Evolutionary conservation across 2,888 invertebrate species (phyloP).

Genomic region (Galeruca laticollis): DNA sequence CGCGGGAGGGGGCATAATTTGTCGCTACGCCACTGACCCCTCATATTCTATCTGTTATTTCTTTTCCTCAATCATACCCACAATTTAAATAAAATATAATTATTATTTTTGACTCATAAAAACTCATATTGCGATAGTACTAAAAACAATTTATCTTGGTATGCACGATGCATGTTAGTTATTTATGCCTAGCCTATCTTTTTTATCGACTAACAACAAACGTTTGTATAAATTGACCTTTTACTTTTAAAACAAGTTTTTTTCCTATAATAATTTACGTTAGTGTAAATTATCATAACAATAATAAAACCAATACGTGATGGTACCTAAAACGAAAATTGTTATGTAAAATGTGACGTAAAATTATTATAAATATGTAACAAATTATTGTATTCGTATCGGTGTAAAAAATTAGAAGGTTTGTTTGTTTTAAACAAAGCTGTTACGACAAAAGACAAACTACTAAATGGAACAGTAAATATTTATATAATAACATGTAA

Average conservation of each 20-base stretch:
- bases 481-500: neutral
- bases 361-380: neutral
- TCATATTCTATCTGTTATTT: too few relatives aligned
- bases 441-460: neutral
- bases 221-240: neutral
- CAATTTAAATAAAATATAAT: too few relatives aligned
- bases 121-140: neutral
- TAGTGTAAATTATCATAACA: neutral
- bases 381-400: neutral
- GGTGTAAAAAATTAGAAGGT: too few relatives aligned
- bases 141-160: neutral
- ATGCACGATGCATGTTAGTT: neutral
- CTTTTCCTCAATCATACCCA: too few relatives aligned
- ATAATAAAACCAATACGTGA: neutral
- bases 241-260: constrained; percentile 1
- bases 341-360: neutral
- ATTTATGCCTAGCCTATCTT: neutral
- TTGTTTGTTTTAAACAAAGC: neutral
- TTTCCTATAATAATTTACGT: neutral
- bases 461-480: constrained; percentile 1
- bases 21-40: too few relatives aligned
- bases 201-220: neutral
- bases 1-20: too few relatives aligned
- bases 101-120: too few relatives aligned
- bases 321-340: neutral